Percentiles rank a stretch among this genome's conserved stretches.
Conservation (phyloP, 2,888 invertebrate species). For the Herminia tarsipennalis region DNA sequence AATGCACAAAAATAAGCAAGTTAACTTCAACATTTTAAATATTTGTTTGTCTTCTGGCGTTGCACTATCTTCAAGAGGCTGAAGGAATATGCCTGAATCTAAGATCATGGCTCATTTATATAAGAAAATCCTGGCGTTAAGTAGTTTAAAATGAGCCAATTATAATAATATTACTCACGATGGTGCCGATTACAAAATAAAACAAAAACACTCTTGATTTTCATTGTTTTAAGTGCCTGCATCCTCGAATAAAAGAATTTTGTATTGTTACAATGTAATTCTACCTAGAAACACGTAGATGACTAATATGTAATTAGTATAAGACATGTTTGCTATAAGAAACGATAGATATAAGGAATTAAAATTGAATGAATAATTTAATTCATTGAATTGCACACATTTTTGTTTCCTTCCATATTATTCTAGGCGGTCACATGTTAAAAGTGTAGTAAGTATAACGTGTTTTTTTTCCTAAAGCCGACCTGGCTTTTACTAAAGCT, state of each 20-base stretch:
- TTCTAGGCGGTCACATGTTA: too few relatives aligned
- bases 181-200: slow-evolving; percentile 23
- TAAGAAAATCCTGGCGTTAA: slow-evolving; percentile 29
- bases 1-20: slow-evolving; percentile 25
- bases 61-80: slow-evolving; percentile 16
- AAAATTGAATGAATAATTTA: too few relatives aligned
- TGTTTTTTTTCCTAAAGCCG: too few relatives aligned
- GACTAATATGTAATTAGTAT: too few relatives aligned
- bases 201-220: slow-evolving; percentile 34
- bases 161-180: slow-evolving; percentile 37
- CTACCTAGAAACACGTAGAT: too few relatives aligned
- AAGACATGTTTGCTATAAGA: too few relatives aligned
- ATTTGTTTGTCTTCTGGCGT: slow-evolving; percentile 10
- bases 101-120: slow-evolving; percentile 25
- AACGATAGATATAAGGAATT: too few relatives aligned
- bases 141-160: slow-evolving; percentile 29
- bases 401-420: too few relatives aligned
- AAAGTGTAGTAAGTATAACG: too few relatives aligned
- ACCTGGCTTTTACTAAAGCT: too few relatives aligned
- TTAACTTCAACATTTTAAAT: slow-evolving; percentile 33
- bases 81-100: slow-evolving; percentile 21
- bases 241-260: slow-evolving; percentile 13
- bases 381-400: too few relatives aligned
- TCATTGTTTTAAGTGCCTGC: slow-evolving; percentile 11
- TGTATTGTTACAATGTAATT: neutral